phyloP scores from a whole-genome alignment of 1,140 invertebrate genomes.

The Pissodes strobi region DNA sequence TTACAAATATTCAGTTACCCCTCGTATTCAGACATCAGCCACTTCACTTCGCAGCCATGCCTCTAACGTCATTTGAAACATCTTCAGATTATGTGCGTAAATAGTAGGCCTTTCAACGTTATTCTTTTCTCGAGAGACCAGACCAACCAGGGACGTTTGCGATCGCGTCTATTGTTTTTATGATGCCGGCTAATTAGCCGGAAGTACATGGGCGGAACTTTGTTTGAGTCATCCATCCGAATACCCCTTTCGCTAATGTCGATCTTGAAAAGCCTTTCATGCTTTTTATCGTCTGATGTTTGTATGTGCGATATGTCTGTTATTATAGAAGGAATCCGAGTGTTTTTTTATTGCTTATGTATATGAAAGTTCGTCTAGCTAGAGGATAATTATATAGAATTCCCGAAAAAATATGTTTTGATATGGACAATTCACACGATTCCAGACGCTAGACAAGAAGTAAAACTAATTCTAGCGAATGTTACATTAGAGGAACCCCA shows the following conservation, averaged over 20 bases:
- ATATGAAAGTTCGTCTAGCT: too few species aligned
- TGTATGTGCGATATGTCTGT: conserved; percentile 10
- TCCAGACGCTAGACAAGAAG: too few species aligned
- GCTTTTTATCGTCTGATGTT: conserved; percentile 8
- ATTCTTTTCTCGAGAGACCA: background rate
- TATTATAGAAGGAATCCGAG: too few species aligned
- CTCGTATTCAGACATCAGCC: too few species aligned
- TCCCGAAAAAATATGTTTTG: too few species aligned
- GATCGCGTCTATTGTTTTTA: conserved; percentile 21
- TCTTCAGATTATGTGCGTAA: conserved; percentile 19
- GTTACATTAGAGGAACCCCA: too few species aligned
- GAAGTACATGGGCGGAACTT: conserved; percentile 33
- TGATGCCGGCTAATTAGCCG: conserved; percentile 28
- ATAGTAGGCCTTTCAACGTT: conserved; percentile 5
- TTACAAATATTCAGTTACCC: too few species aligned
- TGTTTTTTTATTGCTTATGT: too few species aligned
- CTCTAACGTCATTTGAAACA: conserved; percentile 1
- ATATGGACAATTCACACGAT: too few species aligned
- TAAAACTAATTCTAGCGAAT: too few species aligned
- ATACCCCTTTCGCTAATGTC: conserved; percentile 12
- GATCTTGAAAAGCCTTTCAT: background rate
- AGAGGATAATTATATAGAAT: too few species aligned
- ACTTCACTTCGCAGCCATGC: too few species aligned
- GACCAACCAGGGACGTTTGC: conserved; percentile 8
- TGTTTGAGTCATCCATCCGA: conserved; percentile 33